A percentile compares a stretch with the other conserved stretches of the same genome.
Evolutionary conservation across 2,888 invertebrate genomes (phyloP).

Genomic region (Reticulitermes lucifugus): DNA sequence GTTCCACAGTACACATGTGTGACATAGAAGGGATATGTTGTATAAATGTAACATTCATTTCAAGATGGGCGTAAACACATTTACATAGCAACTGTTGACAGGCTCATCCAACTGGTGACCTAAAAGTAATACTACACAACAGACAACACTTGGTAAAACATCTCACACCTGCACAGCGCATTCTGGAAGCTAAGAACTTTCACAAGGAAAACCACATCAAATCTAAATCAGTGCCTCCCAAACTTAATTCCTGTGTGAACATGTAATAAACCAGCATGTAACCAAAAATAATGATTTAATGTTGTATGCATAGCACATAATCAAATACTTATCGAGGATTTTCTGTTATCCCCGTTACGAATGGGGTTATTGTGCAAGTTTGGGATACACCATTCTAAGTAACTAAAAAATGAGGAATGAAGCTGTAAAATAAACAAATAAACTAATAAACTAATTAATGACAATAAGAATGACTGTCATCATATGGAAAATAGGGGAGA

Average conservation of each 20-base stretch:
- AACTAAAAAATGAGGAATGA: neutral
- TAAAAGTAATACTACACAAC: neutral
- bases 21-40: neutral
- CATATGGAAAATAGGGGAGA: neutral
- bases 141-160: neutral
- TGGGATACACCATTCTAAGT: slow-evolving; percentile 2
- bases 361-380: neutral
- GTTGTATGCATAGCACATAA: neutral
- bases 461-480: neutral
- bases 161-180: slow-evolving; percentile 4
- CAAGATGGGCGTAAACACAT: neutral
- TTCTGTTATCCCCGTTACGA: no score
- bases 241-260: neutral
- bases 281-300: neutral
- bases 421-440: neutral
- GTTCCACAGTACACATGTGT: neutral
- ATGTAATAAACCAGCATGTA: neutral
- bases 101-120: slow-evolving; percentile 4
- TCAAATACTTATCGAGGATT: no score
- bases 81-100: slow-evolving; percentile 2
- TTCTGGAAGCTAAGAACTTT: slow-evolving; percentile 4
- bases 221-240: slow-evolving; percentile 4
- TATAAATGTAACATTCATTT: slow-evolving; percentile 12
- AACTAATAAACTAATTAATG: neutral
- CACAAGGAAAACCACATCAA: neutral